Percentiles rank a stretch among this genome's conserved stretches.
Evolutionary conservation across 2,888 invertebrate species (phyloP).

Genomic region (Exephanes ischioxanthus): DNA sequence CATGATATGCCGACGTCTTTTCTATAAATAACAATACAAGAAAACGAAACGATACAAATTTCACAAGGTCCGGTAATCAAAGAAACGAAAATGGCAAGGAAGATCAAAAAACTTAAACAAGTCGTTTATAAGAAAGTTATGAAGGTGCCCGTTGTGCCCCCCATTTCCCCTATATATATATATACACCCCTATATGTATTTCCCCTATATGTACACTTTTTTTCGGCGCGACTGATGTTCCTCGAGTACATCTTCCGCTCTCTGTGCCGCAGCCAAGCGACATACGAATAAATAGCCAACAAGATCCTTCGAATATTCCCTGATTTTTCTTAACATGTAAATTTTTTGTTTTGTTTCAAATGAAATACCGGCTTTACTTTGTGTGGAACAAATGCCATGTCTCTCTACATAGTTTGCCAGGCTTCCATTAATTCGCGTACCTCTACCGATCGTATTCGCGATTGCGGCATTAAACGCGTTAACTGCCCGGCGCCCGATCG

Average conservation of each 20-base stretch:
- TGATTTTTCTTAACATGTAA: background rate
- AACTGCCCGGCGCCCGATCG: slow-evolving; percentile 1
- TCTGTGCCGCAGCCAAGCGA: background rate
- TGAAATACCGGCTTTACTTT: too few species aligned
- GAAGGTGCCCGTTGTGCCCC: too few species aligned
- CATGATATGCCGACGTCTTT: too few species aligned
- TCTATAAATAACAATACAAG: too few species aligned
- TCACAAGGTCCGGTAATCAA: too few species aligned
- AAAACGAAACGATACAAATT: too few species aligned
- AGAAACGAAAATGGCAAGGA: too few species aligned
- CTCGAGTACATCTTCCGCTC: background rate
- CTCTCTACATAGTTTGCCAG: background rate
- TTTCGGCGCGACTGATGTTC: background rate
- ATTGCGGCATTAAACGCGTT: background rate
- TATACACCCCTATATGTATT: too few species aligned
- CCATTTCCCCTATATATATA: too few species aligned
- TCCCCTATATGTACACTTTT: too few species aligned
- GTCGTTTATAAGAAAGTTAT: too few species aligned
- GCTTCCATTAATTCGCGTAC: background rate
- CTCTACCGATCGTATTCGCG: background rate
- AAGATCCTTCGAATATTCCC: background rate
- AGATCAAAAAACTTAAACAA: too few species aligned
- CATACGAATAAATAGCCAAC: background rate
- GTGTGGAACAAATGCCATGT: background rate
- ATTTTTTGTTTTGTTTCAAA: background rate